Evolutionary conservation across 2,113 vertebrate genomes (phyloP).

Genomic region (Bettongia penicillata): DNA sequence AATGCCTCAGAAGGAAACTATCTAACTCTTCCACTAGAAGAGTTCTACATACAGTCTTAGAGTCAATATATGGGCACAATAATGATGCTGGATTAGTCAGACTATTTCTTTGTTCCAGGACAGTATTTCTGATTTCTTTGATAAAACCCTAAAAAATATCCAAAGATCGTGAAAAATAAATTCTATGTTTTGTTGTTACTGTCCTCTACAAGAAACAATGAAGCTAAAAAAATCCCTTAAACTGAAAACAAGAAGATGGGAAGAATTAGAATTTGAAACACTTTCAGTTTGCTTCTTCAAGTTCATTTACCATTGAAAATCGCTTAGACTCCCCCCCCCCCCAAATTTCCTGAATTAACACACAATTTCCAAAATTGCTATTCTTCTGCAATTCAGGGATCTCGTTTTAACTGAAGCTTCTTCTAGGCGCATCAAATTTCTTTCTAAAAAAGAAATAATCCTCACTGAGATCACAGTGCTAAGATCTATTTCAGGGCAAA

Average conservation of each 20-base stretch:
- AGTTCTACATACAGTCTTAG: not conserved
- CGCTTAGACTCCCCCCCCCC: conserved; percentile 54
- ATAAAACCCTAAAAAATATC: not conserved
- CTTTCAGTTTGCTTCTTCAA: conserved; percentile 67
- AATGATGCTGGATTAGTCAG: not conserved
- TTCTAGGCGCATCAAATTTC: conserved; percentile 47
- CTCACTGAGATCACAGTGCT: conserved; percentile 54
- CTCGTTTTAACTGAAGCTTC: conserved; percentile 61
- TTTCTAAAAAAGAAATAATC: conserved; percentile 63
- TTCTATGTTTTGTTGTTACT: not conserved
- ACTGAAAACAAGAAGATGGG: conserved; percentile 48
- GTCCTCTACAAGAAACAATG: not conserved
- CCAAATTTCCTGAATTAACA: conserved; percentile 65
- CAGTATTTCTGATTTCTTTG: not conserved
- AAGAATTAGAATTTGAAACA: conserved; percentile 52
- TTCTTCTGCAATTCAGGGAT: conserved; percentile 68
- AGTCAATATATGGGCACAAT: not conserved
- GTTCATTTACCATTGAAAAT: conserved; percentile 72
- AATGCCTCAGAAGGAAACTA: not conserved
- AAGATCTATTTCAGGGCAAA: conserved; percentile 56
- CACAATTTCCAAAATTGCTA: conserved; percentile 73
- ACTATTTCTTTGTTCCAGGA: not conserved
- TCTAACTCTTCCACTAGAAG: too few species aligned
- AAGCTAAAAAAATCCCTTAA: conserved; percentile 63
- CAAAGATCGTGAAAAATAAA: conserved; percentile 22